phyloP scores from a whole-genome alignment of 2,888 invertebrate species.

The Pseudanteris insignis region DNA sequence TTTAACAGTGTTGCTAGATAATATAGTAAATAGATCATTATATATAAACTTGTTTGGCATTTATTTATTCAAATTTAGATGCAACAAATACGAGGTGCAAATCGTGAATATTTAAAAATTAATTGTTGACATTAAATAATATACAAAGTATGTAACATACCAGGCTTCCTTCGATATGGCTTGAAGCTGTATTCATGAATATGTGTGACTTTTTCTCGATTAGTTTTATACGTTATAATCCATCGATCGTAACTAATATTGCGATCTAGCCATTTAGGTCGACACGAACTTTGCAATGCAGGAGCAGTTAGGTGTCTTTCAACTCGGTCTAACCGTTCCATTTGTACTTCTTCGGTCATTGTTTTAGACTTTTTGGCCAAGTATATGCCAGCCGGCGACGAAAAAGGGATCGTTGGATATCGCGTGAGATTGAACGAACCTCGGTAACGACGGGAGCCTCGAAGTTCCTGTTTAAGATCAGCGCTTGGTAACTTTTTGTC shows the following conservation, averaged over 20 bases:
- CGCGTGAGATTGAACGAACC: slow-evolving; percentile 65
- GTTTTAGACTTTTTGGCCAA: slow-evolving; percentile 68
- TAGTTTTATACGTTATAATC: slow-evolving; percentile 59
- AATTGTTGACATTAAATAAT: background rate
- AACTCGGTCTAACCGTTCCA: slow-evolving; percentile 68
- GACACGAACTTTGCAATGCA: slow-evolving; percentile 52
- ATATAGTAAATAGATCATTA: no score
- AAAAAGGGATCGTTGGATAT: slow-evolving; percentile 68
- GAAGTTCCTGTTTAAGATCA: slow-evolving; percentile 42
- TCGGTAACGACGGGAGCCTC: slow-evolving; percentile 66
- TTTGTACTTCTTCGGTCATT: slow-evolving; percentile 66
- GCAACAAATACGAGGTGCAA: slow-evolving; percentile 1
- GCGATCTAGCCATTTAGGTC: slow-evolving; percentile 60
- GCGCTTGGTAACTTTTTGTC: slow-evolving; percentile 11
- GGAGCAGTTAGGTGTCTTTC: slow-evolving; percentile 69
- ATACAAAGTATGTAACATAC: no score
- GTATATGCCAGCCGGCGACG: slow-evolving; percentile 69
- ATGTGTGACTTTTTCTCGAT: slow-evolving; percentile 55
- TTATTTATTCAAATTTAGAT: no score
- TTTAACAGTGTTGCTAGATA: no score
- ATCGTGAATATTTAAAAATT: slow-evolving; percentile 1
- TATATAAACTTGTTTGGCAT: no score
- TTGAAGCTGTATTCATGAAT: slow-evolving; percentile 60
- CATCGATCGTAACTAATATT: slow-evolving; percentile 55
- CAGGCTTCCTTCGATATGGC: slow-evolving; percentile 55